These are phyloP conservation scores for Tenthredo mesomela DNA, from an alignment of 2,888 invertebrate genomes.

Conservation along the genomic window DNA sequence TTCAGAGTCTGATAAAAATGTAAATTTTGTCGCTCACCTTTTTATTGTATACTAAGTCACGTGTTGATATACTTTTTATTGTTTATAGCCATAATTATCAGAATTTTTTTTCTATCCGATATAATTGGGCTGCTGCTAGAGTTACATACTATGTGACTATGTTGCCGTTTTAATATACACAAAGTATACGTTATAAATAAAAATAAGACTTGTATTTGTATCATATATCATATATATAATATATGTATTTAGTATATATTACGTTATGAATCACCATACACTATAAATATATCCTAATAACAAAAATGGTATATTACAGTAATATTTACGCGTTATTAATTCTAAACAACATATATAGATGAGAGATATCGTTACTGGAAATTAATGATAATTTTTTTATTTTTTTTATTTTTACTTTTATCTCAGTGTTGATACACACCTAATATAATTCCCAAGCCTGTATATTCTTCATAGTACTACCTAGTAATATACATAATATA, in stretches of 20 bases:
- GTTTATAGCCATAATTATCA: conserved; percentile 6
- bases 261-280: neutral
- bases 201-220: neutral
- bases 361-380: neutral
- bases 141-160: neutral
- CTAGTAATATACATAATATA: too few relatives aligned
- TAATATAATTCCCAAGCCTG: neutral
- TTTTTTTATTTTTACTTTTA: neutral
- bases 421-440: neutral
- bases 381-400: neutral
- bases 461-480: neutral
- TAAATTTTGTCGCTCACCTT: neutral
- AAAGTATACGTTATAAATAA: neutral
- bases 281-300: neutral
- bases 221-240: neutral
- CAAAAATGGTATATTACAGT: neutral
- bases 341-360: neutral
- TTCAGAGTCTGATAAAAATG: neutral
- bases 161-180: neutral
- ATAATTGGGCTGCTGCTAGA: neutral
- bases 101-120: neutral
- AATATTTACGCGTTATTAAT: neutral
- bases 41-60: neutral
- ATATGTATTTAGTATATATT: too few relatives aligned
- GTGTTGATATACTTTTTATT: neutral